Percentiles rank a stretch among this genome's conserved stretches.
phyloP scores from a whole-genome alignment of 2,888 invertebrate genomes.

The Parnassius apollo region DNA sequence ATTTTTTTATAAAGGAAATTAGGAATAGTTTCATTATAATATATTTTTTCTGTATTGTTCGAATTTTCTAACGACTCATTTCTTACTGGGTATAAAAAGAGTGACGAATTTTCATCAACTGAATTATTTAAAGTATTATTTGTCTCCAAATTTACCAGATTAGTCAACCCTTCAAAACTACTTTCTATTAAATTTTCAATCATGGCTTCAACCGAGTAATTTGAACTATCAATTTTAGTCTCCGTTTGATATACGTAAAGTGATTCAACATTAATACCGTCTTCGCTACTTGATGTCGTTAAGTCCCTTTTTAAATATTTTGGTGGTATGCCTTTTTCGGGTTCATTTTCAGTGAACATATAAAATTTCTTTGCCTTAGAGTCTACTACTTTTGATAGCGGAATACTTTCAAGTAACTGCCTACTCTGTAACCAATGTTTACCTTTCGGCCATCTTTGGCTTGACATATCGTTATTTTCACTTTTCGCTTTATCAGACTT shows the following conservation, averaged over 20 bases:
- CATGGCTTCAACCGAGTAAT: slow-evolving; percentile 53
- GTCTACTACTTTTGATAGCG: slow-evolving; percentile 27
- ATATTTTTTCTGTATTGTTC: not conserved
- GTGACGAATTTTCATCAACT: slow-evolving; percentile 6
- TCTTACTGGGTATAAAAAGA: slow-evolving; percentile 5
- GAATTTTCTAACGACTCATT: slow-evolving; percentile 2
- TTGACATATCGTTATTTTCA: slow-evolving; percentile 49
- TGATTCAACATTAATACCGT: slow-evolving; percentile 37
- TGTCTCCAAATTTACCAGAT: slow-evolving; percentile 22
- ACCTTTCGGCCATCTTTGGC: slow-evolving; percentile 58
- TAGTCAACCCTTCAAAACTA: slow-evolving; percentile 40
- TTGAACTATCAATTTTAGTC: slow-evolving; percentile 33
- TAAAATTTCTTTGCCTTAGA: slow-evolving; percentile 29
- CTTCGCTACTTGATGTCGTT: slow-evolving; percentile 37
- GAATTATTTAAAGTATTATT: slow-evolving; percentile 22
- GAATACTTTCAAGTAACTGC: slow-evolving; percentile 26
- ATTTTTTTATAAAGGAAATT: not conserved
- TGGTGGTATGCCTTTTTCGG: slow-evolving; percentile 32
- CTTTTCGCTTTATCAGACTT: slow-evolving; percentile 47
- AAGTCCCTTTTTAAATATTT: slow-evolving; percentile 55
- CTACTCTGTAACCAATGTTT: slow-evolving; percentile 40
- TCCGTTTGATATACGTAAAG: slow-evolving; percentile 42
- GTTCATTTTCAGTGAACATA: slow-evolving; percentile 30
- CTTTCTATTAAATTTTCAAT: slow-evolving; percentile 56
- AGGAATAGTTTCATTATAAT: slow-evolving; percentile 1